Percentiles rank a stretch among this genome's conserved stretches.
phyloP scores from a whole-genome alignment of 2,888 invertebrate species.

The Folsomia candida region DNA sequence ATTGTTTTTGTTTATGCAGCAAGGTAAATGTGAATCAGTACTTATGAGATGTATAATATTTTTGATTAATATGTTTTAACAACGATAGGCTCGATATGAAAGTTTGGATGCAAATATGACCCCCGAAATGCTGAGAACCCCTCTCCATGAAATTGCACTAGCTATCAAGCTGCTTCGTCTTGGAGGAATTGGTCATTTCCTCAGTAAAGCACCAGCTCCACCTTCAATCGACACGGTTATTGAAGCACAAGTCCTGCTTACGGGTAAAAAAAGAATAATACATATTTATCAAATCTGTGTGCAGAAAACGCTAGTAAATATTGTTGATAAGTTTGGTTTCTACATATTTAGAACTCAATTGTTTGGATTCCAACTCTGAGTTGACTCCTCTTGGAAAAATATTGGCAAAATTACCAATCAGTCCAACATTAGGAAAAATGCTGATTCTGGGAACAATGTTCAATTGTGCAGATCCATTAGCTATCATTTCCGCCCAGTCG shows the following conservation, averaged over 20 bases:
- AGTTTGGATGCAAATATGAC: conserved; percentile 84
- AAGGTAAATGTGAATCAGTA: conserved; percentile 42
- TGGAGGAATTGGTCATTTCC: conserved; percentile 88
- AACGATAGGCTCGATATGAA: conserved; percentile 61
- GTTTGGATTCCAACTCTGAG: conserved; percentile 80
- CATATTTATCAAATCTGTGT: not conserved
- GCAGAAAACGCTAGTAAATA: not conserved
- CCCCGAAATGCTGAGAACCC: conserved; percentile 97
- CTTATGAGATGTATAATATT: not conserved
- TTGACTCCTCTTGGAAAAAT: conserved; percentile 90
- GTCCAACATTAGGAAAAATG: conserved; percentile 95
- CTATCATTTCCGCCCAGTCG: conserved; percentile 91
- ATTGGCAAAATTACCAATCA: conserved; percentile 89
- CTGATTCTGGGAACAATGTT: conserved; percentile 91
- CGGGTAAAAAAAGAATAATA: too few species aligned
- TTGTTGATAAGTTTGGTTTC: conserved; percentile 9
- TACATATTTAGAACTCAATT: conserved; percentile 81
- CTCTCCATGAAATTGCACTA: conserved; percentile 89
- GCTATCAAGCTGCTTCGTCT: conserved; percentile 85
- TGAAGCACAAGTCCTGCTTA: conserved; percentile 82
- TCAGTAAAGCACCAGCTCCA: conserved; percentile 92
- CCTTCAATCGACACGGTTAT: conserved; percentile 97
- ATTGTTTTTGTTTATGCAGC: conserved; percentile 89
- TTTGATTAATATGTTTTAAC: too few species aligned
- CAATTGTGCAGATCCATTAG: conserved; percentile 83